Conservation (phyloP, 53 echinoderm and acorn worm genomes). For the Paracentrotus lividus region DNA sequence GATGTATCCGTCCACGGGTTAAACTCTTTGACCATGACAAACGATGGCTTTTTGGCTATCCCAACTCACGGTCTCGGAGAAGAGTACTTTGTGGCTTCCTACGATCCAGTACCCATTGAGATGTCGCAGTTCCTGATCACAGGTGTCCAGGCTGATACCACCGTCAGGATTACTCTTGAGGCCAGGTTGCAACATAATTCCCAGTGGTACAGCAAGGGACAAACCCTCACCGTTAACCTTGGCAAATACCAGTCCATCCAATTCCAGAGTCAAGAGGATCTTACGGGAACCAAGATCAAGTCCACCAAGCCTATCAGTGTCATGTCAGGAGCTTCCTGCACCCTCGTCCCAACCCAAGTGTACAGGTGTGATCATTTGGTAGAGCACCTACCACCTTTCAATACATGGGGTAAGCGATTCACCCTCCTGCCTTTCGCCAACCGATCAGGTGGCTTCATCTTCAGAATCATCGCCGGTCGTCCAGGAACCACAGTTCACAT, state of each 20-base stretch:
- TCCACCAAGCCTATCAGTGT: slow-evolving; percentile 86
- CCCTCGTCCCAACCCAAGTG: slow-evolving; percentile 83
- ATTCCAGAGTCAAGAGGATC: slow-evolving; percentile 87
- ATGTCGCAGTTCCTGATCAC: slow-evolving; percentile 86
- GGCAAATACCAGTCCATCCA: slow-evolving; percentile 87
- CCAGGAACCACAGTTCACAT: slow-evolving; percentile 85
- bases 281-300: slow-evolving; percentile 86
- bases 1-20: slow-evolving; percentile 83
- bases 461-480: slow-evolving; percentile 89
- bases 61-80: slow-evolving; percentile 84
- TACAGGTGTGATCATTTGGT: slow-evolving; percentile 94
- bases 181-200: slow-evolving; percentile 74
- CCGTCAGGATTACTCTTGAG: slow-evolving; percentile 74
- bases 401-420: slow-evolving; percentile 94
- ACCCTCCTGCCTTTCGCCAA: slow-evolving; percentile 90
- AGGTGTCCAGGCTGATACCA: slow-evolving; percentile 76
- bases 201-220: slow-evolving; percentile 75
- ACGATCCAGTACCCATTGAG: slow-evolving; percentile 87
- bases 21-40: slow-evolving; percentile 82
- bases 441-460: slow-evolving; percentile 90
- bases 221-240: slow-evolving; percentile 79
- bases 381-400: slow-evolving; percentile 92
- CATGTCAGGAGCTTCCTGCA: slow-evolving; percentile 89
- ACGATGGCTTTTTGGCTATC: slow-evolving; percentile 88
- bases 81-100: slow-evolving; percentile 92